These are phyloP conservation scores for Dynastes tityus DNA, from an alignment of 2,888 invertebrate genomes.

Conservation along the genomic window DNA sequence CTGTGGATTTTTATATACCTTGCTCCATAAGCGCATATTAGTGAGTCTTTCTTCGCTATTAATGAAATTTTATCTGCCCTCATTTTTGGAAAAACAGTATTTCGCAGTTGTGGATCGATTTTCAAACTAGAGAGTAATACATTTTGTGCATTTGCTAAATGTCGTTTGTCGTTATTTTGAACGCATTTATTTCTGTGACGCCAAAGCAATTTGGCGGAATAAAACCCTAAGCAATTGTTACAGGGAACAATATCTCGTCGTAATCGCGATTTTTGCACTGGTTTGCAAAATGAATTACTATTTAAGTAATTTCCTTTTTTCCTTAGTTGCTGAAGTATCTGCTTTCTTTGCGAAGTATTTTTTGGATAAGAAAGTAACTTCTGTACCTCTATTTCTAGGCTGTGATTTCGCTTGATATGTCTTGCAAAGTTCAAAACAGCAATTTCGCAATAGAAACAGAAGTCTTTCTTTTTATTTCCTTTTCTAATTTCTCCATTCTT, in stretches of 20 bases:
- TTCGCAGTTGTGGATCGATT: conserved; percentile 52
- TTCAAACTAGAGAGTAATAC: conserved; percentile 42
- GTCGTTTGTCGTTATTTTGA: background rate
- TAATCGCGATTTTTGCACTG: conserved; percentile 47
- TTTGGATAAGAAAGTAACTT: conserved; percentile 42
- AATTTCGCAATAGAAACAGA: conserved; percentile 47
- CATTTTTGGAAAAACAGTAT: conserved; percentile 54
- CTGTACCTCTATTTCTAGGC: conserved; percentile 37
- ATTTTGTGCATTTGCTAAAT: conserved; percentile 44
- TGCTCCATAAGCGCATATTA: conserved; percentile 57
- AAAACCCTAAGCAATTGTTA: conserved; percentile 57
- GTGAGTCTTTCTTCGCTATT: conserved; percentile 52
- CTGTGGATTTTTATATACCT: conserved; percentile 24
- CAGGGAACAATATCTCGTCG: conserved; percentile 52
- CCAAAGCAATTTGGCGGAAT: conserved; percentile 55
- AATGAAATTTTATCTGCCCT: conserved; percentile 53
- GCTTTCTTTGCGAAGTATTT: conserved; percentile 31
- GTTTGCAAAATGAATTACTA: conserved; percentile 43
- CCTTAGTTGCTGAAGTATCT: conserved; percentile 46
- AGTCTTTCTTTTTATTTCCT: conserved; percentile 38
- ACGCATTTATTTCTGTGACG: conserved; percentile 56
- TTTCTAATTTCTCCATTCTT: conserved; percentile 30
- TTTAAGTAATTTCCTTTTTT: conserved; percentile 56
- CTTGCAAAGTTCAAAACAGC: conserved; percentile 46
- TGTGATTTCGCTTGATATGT: conserved; percentile 39